phyloP scores from a whole-genome alignment of 2,888 invertebrate genomes.

The Acanthosepion pharaonis region DNA sequence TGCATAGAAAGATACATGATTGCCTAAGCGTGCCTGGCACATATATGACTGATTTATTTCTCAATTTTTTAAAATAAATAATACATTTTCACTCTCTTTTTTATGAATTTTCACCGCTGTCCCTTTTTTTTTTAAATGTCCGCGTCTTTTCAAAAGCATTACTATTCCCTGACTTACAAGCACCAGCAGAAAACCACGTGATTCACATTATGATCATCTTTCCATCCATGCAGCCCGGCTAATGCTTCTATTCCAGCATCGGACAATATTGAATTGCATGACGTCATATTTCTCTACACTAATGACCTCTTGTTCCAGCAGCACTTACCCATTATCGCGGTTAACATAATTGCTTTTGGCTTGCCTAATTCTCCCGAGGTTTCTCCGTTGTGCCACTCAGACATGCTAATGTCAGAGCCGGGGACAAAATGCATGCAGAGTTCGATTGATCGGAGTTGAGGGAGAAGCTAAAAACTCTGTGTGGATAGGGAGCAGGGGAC shows the following conservation, averaged over 20 bases:
- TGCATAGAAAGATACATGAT: no score
- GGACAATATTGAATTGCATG: background rate
- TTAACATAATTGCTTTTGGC: background rate
- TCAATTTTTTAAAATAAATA: no score
- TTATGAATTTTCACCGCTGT: no score
- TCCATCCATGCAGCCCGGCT: no score
- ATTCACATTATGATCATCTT: background rate
- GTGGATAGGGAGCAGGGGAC: background rate
- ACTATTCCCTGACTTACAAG: background rate
- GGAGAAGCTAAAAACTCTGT: background rate
- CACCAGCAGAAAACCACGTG: background rate
- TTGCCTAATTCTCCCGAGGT: background rate
- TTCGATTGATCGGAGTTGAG: background rate
- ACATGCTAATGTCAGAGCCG: background rate
- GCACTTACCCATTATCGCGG: background rate
- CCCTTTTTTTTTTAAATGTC: no score
- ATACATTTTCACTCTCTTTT: no score
- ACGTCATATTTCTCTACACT: background rate
- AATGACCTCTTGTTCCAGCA: background rate
- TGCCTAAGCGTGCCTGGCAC: no score
- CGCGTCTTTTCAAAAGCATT: background rate
- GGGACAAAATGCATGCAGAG: background rate
- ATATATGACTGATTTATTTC: no score
- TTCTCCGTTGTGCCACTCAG: background rate
- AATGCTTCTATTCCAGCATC: background rate